Conservation (phyloP, 2,888 invertebrate species). For the Nasonovia ribisnigri region DNA sequence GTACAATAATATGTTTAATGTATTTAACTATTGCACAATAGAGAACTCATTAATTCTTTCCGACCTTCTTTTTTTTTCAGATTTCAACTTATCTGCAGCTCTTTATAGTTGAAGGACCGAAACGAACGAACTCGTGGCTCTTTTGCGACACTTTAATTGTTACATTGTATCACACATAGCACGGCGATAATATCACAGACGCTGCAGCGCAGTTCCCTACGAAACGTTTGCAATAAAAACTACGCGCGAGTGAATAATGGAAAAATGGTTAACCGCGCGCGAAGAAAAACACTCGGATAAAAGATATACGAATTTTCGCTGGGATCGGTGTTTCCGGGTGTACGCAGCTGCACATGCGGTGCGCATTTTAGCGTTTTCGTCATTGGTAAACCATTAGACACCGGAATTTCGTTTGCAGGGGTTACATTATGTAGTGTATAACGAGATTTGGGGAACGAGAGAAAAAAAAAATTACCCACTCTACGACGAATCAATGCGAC, state of each 20-base stretch:
- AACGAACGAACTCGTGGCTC: background rate
- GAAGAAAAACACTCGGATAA: background rate
- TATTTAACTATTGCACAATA: background rate
- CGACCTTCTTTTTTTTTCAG: background rate
- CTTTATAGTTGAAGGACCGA: background rate
- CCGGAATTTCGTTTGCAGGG: background rate
- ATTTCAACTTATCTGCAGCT: background rate
- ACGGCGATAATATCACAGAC: background rate
- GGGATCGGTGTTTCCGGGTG: background rate
- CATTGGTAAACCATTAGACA: slow-evolving; percentile 38
- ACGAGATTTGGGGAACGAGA: slow-evolving; percentile 16
- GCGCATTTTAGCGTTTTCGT: slow-evolving; percentile 22
- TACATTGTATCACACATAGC: background rate
- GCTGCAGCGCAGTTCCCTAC: background rate
- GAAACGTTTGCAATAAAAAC: background rate
- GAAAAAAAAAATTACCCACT: background rate
- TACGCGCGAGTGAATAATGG: background rate
- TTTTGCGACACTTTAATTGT: background rate
- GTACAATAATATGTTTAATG: background rate
- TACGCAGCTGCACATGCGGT: slow-evolving; percentile 12
- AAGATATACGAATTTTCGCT: slow-evolving; percentile 16
- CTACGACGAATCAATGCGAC: background rate
- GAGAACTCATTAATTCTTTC: too few species aligned
- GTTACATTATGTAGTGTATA: slow-evolving; percentile 21
- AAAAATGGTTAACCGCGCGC: background rate